Evolutionary conservation across 2,888 invertebrate species (phyloP), one percentile per base, ranked within the genome.

Genomic region (Eupeodes luniger): DNA sequence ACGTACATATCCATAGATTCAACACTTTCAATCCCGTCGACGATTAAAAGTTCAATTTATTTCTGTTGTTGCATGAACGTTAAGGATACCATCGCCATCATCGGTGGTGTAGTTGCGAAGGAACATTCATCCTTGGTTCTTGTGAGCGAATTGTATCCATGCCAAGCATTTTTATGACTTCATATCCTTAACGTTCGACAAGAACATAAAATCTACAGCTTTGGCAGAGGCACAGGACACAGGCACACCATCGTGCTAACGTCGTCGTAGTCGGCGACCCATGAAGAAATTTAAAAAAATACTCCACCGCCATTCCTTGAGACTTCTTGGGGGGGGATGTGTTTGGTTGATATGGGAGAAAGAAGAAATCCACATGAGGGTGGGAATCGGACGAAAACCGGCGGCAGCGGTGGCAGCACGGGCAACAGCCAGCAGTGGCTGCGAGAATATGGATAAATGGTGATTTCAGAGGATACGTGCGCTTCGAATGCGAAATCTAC

Each of bases 1-100:
- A 40, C 9, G 40, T 40, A 64, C 7, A 19, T 19, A 55, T 11
- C 1, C 10, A 11, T 19, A 75, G 81, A 70, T 76, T 80, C 49
- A 74, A 76, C 85, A 72, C 67, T 80, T 34, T 64, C 83, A 86
- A 83, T 86, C 86, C 78, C 79, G 55, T 62, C 80, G 67, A 61
- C 84, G 84, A 87, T 87, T 88, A 85, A 88, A 88, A 88, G 88
- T 88, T 88, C 88, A 85, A 88, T 88, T 88, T 88, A 88, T 88
- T 85, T 88, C 85, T 77, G 80, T 67, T 77, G 74, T 51, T 88
- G 69, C 51, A 62, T 84, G 88, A 84, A 84, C 78, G 88, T 78
- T 76, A 74, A 55, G 87, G 76, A 69, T 76, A 55, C 77, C 72
- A 81, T 69, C 11, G 69, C 11, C 16, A n/a, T 44, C 1, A 16